Evolutionary conservation across 1,140 invertebrate genomes (phyloP).

Genomic region (Papilio machaon): DNA sequence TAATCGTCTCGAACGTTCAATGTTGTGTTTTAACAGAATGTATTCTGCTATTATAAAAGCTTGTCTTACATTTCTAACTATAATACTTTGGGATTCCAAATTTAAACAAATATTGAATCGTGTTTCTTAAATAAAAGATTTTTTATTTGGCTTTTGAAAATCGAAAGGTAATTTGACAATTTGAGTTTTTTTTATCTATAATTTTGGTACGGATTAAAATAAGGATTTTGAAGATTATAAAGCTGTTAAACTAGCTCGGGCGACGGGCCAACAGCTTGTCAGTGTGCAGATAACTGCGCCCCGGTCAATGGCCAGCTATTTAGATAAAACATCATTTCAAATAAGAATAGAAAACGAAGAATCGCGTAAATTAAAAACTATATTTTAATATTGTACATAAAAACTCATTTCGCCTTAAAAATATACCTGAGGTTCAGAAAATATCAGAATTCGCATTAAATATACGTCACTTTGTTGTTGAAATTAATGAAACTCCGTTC

Average conservation of each 20-base stretch:
- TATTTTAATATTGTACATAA: not conserved
- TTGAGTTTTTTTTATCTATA: not conserved
- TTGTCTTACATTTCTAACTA: too few species aligned
- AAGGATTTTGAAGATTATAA: conserved; percentile 10
- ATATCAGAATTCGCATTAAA: not conserved
- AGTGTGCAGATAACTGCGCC: conserved; percentile 22
- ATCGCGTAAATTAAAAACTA: not conserved
- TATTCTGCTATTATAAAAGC: too few species aligned
- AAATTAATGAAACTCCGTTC: not conserved
- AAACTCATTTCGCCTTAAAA: too few species aligned
- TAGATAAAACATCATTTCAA: conserved; percentile 3
- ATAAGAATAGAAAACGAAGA: not conserved
- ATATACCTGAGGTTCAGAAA: too few species aligned
- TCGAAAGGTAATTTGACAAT: too few species aligned
- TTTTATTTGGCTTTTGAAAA: too few species aligned
- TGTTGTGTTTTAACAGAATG: too few species aligned
- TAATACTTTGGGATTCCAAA: too few species aligned
- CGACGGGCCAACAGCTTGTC: not conserved
- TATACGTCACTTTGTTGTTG: not conserved
- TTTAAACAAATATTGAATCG: too few species aligned
- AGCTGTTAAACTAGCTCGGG: not conserved
- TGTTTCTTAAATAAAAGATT: too few species aligned
- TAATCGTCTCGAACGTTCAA: too few species aligned
- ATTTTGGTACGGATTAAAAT: not conserved
- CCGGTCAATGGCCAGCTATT: conserved; percentile 8